These are phyloP conservation scores for Notodonta ziczac DNA, from an alignment of 2,888 invertebrate genomes.

Conservation along the genomic window DNA sequence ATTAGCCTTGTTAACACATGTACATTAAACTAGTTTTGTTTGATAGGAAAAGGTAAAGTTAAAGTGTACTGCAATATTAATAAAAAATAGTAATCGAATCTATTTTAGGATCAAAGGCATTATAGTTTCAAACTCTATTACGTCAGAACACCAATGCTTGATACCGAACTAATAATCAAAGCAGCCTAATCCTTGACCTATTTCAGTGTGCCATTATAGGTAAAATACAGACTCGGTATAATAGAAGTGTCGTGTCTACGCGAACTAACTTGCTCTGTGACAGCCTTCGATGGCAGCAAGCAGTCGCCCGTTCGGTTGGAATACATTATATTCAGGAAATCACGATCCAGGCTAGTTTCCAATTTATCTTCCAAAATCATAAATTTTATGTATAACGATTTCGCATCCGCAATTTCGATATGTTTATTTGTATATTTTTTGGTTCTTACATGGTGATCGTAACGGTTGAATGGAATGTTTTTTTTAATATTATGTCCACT, in stretches of 20 bases:
- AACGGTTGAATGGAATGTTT: background rate
- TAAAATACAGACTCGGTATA: constrained; percentile 21
- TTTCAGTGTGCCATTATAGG: constrained; percentile 14
- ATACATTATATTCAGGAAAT: constrained; percentile 82
- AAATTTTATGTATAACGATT: constrained; percentile 77
- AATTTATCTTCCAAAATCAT: constrained; percentile 82
- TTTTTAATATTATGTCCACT: background rate
- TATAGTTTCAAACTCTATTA: constrained; percentile 1
- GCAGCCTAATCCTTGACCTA: constrained; percentile 3
- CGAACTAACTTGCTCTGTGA: constrained; percentile 59
- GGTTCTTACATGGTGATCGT: background rate
- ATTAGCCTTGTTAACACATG: too few relatives aligned
- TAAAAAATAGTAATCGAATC: background rate
- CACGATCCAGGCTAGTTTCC: constrained; percentile 73
- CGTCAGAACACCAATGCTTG: background rate
- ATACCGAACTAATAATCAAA: background rate
- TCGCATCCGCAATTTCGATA: constrained; percentile 67
- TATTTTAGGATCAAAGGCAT: background rate
- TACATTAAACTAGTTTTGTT: too few relatives aligned
- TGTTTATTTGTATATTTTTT: constrained; percentile 30
- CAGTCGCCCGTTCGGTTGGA: constrained; percentile 62
- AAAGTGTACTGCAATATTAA: background rate
- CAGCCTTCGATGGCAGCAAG: constrained; percentile 62
- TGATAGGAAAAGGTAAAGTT: too few relatives aligned
- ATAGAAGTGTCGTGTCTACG: constrained; percentile 50